Evolutionary conservation across 1,140 invertebrate species (phyloP).

Genomic region (Chrysoperla carnea): DNA sequence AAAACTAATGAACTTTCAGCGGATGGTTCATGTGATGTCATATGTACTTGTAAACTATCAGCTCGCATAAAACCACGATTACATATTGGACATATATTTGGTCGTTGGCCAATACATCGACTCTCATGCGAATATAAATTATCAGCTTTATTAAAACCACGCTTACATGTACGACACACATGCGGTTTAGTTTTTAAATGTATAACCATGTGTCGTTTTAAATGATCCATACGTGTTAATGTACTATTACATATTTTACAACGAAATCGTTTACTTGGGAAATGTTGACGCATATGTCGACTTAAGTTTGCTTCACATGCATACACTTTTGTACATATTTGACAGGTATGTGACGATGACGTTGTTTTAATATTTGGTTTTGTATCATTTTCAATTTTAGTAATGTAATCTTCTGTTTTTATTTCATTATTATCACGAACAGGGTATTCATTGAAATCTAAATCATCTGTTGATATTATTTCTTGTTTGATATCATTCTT

Average conservation of each 20-base stretch:
- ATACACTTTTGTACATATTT: slow-evolving; percentile 18
- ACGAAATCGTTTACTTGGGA: slow-evolving; percentile 16
- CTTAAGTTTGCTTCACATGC: slow-evolving; percentile 16
- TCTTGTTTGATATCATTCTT: slow-evolving; percentile 14
- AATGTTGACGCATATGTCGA: slow-evolving; percentile 16
- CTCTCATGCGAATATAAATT: slow-evolving; percentile 25
- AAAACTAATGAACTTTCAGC: slow-evolving; percentile 14
- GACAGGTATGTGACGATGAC: slow-evolving; percentile 10
- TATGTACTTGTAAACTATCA: slow-evolving; percentile 19
- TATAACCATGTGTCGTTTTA: slow-evolving; percentile 18
- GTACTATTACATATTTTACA: slow-evolving; percentile 21
- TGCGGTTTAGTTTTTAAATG: slow-evolving; percentile 24
- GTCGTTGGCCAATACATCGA: slow-evolving; percentile 18
- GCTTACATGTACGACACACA: slow-evolving; percentile 31
- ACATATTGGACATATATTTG: slow-evolving; percentile 27
- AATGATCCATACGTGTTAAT: slow-evolving; percentile 17
- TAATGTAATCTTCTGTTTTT: too few relatives aligned
- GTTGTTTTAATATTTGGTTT: too few relatives aligned
- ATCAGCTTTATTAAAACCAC: slow-evolving; percentile 28
- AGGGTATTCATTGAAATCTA: too few relatives aligned
- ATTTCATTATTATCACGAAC: too few relatives aligned
- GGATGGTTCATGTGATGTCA: slow-evolving; percentile 14
- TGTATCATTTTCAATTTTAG: too few relatives aligned
- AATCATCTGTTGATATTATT: slow-evolving; percentile 2
- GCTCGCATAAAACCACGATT: slow-evolving; percentile 22